Base-by-base conservation (phyloP, 2,888 invertebrate genomes). In the Spicauda simplicius region DNA sequence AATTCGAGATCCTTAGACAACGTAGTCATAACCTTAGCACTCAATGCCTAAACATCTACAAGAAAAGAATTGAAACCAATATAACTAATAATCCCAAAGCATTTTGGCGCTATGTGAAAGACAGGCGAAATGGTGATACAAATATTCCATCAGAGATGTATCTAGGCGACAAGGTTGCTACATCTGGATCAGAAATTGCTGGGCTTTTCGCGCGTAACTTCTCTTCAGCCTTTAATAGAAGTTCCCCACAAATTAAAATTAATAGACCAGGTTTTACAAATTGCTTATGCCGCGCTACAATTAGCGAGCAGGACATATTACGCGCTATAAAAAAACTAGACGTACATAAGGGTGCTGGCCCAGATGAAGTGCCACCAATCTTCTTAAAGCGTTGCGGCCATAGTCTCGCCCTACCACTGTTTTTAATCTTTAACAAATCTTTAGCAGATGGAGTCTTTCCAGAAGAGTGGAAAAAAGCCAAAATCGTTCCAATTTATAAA, bases 281-380 rank as follows among this genome's bases (percentile, higher is more conserved):
- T 33, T n/a, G 7, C 30, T 55, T 55, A 30, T 30, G n/a, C 30
- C 55, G 30, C 4, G 14, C 19, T 14, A 54, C 54, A 25, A 54
- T 54, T 25, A 54, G 20, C 25, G 54, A 54, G 25, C 55, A 18
- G 16, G 55, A 55, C 6, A 33, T 55, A 12, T 30, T 10, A 16
- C 55, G 55, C 57, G 58, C 25, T 16, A 41, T 58, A 45, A 58
- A 58, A 58, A 58, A 58, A 20, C 33, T 56, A 33, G 61, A 70
- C 14, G n/a, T 48, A 11, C 52, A 19, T 19, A 67, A 67, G 54
- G 56, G 64, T n/a, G 60, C 64, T 12, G 67, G 64, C 14, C 64
- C 64, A 37, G 70, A 70, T 30, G 50, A 20, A 18, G 56, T 70
- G 3, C 70, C 67, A 10, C 59, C 67, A 12, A 12, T 64, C 18